Conservation (phyloP, 2,888 invertebrate genomes). For the Ceratothoa steindachneri region DNA sequence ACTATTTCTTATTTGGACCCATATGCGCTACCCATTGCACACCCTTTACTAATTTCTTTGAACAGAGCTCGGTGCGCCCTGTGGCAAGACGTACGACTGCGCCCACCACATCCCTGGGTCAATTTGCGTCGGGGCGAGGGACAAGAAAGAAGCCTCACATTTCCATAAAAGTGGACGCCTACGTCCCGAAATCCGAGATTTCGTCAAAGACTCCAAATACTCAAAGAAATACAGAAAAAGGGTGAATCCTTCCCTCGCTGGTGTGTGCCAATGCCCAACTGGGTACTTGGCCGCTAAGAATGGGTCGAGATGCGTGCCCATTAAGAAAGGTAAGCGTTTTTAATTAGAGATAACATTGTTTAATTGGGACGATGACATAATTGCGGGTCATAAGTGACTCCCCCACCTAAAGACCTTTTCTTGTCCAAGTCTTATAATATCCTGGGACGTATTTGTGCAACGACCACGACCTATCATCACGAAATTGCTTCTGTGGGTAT, state of each 20-base stretch:
- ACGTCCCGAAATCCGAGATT: neutral
- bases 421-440: too few relatives aligned
- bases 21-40: too few relatives aligned
- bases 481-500: too few relatives aligned
- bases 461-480: too few relatives aligned
- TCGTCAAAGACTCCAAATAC: neutral
- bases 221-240: neutral
- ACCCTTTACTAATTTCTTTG: too few relatives aligned
- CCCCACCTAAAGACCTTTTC: too few relatives aligned
- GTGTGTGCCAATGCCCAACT: conserved; percentile 19
- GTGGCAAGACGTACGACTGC: conserved; percentile 35
- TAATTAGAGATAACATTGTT: neutral
- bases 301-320: conserved; percentile 34
- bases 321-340: conserved; percentile 28
- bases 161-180: neutral
- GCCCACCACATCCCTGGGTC: conserved; percentile 25
- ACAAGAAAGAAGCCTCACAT: neutral
- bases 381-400: too few relatives aligned
- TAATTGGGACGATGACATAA: too few relatives aligned
- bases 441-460: too few relatives aligned
- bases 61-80: conserved; percentile 37
- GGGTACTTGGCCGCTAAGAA: conserved; percentile 30
- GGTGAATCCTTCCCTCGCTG: neutral
- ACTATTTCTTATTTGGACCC: neutral
- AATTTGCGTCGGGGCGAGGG: conserved; percentile 20